A percentile compares a stretch with the other conserved stretches of the same genome.
These are phyloP conservation scores for Ceyx margarethae DNA, from an alignment of 2,113 vertebrate species.

Conservation along the genomic window DNA sequence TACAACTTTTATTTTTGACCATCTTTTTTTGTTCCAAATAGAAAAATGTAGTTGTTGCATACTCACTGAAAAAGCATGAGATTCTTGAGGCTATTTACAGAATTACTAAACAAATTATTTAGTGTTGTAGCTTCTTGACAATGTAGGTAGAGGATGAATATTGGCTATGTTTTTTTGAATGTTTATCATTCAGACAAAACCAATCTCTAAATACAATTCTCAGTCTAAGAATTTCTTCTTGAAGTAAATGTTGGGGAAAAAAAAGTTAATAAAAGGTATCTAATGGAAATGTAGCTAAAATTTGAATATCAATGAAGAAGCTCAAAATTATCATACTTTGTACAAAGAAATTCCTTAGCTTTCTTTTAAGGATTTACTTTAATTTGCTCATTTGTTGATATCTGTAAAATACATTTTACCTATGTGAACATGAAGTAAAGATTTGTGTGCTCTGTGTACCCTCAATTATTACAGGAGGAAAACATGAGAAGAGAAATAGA, in stretches of 20 bases:
- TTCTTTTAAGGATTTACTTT: background rate
- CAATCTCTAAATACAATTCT: background rate
- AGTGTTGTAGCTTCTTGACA: background rate
- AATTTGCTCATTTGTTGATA: background rate
- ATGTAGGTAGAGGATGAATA: background rate
- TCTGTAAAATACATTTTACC: background rate
- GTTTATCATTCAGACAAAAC: background rate
- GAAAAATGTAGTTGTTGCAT: background rate
- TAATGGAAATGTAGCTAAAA: background rate
- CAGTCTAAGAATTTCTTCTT: background rate
- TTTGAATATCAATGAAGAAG: background rate
- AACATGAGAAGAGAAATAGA: constrained; percentile 67
- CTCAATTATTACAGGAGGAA: constrained; percentile 70
- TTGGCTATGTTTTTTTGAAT: background rate
- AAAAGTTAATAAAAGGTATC: background rate
- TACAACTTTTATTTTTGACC: background rate
- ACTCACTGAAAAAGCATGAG: background rate
- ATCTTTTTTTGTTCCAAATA: background rate
- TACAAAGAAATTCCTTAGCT: background rate
- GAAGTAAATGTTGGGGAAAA: background rate
- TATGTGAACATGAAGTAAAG: background rate
- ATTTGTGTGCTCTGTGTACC: background rate
- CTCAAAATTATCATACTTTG: background rate
- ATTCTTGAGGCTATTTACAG: background rate
- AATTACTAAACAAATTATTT: background rate